A percentile compares a stretch with the other conserved stretches of the same genome.
Evolutionary conservation across 1,140 invertebrate species (phyloP).

Genomic region (Limonius californicus): DNA sequence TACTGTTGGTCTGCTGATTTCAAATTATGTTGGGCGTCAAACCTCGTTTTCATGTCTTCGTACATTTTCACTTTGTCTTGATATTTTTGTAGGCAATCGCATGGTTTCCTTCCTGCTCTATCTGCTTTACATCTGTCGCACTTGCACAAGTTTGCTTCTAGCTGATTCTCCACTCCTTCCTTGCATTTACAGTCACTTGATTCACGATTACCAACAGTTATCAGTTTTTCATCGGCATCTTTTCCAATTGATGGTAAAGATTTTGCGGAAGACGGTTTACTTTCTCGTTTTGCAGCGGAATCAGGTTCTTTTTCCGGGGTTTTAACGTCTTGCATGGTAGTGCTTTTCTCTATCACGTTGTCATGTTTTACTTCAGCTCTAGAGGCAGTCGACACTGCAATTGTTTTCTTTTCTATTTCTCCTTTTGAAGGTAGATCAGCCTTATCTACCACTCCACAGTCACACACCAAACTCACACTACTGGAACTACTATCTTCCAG

Average conservation of each 20-base stretch:
- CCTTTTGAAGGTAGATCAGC: too few species aligned
- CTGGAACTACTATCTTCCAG: neutral
- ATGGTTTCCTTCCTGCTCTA: conserved; percentile 14
- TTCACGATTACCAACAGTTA: neutral
- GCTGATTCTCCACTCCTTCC: conserved; percentile 16
- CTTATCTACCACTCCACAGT: too few species aligned
- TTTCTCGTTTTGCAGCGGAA: too few species aligned
- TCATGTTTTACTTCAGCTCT: too few species aligned
- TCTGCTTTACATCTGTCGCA: conserved; percentile 21
- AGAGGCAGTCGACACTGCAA: too few species aligned
- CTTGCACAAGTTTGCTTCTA: conserved; percentile 18
- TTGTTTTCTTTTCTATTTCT: neutral
- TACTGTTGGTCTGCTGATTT: conserved; percentile 27
- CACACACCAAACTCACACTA: too few species aligned
- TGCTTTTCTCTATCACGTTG: too few species aligned
- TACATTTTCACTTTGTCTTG: conserved; percentile 19
- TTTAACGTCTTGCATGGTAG: too few species aligned
- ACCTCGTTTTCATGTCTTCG: conserved; percentile 21
- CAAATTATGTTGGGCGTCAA: conserved; percentile 23
- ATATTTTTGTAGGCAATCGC: conserved; percentile 30
- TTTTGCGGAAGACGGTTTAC: too few species aligned
- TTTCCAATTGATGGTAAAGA: too few species aligned
- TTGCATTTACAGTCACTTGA: conserved; percentile 18
- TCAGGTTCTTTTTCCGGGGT: too few species aligned
- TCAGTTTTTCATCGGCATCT: neutral